phyloP scores from a whole-genome alignment of 2,888 invertebrate species.

The Drosophila gaucha region DNA sequence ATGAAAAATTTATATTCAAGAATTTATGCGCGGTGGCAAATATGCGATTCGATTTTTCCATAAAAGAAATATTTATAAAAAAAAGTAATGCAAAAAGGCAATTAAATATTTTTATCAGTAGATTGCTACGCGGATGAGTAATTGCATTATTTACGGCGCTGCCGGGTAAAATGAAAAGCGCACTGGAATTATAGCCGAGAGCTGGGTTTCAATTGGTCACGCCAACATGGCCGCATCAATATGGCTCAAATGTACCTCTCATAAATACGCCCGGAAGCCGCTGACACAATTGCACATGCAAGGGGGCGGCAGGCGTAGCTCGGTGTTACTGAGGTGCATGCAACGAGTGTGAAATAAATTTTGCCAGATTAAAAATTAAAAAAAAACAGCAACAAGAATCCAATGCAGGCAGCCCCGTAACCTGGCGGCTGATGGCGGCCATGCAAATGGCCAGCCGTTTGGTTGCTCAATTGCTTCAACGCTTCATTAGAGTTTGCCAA shows the following conservation, averaged over 20 bases:
- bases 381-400: conserved; percentile 35
- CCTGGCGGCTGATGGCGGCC: conserved; percentile 49
- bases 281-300: conserved; percentile 50
- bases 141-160: conserved; percentile 76
- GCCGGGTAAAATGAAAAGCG: conserved; percentile 23
- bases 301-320: not conserved
- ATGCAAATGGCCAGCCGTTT: conserved; percentile 42
- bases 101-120: conserved; percentile 80
- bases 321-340: conserved; percentile 12
- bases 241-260: conserved; percentile 55
- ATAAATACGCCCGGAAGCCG: conserved; percentile 68
- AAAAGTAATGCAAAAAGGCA: conserved; percentile 62
- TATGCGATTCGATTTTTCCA: conserved; percentile 69
- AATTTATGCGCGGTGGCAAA: conserved; percentile 73
- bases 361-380: conserved; percentile 65
- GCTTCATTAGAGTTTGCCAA: conserved; percentile 45
- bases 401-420: conserved; percentile 10
- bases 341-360: conserved; percentile 79
- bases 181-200: conserved; percentile 61
- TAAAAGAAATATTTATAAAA: conserved; percentile 20
- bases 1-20: conserved; percentile 32
- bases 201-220: conserved; percentile 64
- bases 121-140: conserved; percentile 77
- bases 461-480: conserved; percentile 41
- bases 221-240: conserved; percentile 51